These are phyloP conservation scores for Kuschelorhynchus macadamiae DNA, from an alignment of 2,888 invertebrate species.

Conservation along the genomic window DNA sequence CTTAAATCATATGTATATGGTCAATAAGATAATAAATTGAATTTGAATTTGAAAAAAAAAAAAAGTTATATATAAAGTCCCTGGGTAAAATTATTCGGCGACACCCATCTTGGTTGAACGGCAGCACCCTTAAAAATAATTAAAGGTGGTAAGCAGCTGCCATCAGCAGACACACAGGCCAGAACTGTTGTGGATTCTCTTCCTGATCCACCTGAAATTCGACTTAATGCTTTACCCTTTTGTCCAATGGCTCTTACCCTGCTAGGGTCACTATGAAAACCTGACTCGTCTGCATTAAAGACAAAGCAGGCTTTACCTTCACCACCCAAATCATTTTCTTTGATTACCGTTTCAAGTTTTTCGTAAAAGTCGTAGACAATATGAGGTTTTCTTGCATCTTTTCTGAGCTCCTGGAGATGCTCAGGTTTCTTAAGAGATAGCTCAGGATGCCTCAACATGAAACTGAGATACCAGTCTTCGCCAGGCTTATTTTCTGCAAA, in stretches of 20 bases:
- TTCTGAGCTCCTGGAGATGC: slow-evolving; percentile 55
- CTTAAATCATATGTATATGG: too few relatives aligned
- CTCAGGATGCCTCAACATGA: slow-evolving; percentile 51
- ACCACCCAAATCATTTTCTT: slow-evolving; percentile 19
- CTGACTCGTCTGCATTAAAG: slow-evolving; percentile 54
- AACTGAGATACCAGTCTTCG: slow-evolving; percentile 52
- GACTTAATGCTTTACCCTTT: slow-evolving; percentile 52
- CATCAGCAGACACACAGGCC: slow-evolving; percentile 53
- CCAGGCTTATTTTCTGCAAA: slow-evolving; percentile 55
- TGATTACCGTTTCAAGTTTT: slow-evolving; percentile 26
- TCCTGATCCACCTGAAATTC: slow-evolving; percentile 50
- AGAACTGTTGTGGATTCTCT: slow-evolving; percentile 51
- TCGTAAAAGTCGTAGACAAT: slow-evolving; percentile 56
- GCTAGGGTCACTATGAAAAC: slow-evolving; percentile 54
- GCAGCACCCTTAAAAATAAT: slow-evolving; percentile 54
- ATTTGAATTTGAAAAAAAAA: too few relatives aligned
- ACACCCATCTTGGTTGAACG: slow-evolving; percentile 52
- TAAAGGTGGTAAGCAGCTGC: slow-evolving; percentile 49
- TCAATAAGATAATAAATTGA: too few relatives aligned
- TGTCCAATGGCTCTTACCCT: slow-evolving; percentile 52
- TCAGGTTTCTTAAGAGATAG: slow-evolving; percentile 56
- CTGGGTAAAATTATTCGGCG: slow-evolving; percentile 50
- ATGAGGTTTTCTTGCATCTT: slow-evolving; percentile 51
- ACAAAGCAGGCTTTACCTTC: slow-evolving; percentile 42
- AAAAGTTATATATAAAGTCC: slow-evolving; percentile 53